Conservation (phyloP, 2,113 vertebrate genomes). For the Dryoscopus gambensis region DNA sequence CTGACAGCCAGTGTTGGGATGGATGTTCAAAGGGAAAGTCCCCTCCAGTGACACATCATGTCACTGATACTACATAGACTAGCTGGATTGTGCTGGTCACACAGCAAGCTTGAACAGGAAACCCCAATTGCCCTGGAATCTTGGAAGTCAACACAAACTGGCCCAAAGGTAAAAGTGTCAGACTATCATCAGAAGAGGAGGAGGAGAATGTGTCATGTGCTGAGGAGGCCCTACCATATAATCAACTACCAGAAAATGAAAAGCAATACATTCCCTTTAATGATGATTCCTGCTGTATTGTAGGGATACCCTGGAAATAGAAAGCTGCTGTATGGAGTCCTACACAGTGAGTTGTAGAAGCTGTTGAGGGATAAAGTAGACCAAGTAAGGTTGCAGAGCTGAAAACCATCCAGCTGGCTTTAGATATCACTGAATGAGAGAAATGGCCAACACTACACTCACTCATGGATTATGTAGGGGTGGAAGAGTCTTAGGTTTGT, state of each 20-base stretch:
- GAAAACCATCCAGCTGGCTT: neutral
- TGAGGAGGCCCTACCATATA: neutral
- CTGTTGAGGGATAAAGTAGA: neutral
- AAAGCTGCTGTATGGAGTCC: neutral
- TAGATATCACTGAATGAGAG: neutral
- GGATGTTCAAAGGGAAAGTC: neutral
- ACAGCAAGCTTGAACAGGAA: neutral
- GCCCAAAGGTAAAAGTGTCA: neutral
- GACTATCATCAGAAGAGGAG: neutral
- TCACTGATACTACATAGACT: neutral
- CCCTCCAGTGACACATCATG: neutral
- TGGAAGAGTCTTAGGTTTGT: neutral
- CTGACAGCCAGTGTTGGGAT: neutral
- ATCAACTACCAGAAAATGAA: neutral
- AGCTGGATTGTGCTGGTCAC: neutral
- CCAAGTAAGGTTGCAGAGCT: neutral
- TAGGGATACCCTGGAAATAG: neutral
- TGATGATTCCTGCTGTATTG: neutral
- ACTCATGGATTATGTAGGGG: neutral
- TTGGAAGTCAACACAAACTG: neutral
- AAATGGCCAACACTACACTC: neutral
- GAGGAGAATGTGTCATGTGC: neutral
- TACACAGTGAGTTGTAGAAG: neutral
- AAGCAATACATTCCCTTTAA: neutral
- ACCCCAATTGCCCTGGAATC: neutral